Evolutionary conservation across 2,797 vertebrate genomes (phyloP).

Genomic region (Aulostomus chinensis): DNA sequence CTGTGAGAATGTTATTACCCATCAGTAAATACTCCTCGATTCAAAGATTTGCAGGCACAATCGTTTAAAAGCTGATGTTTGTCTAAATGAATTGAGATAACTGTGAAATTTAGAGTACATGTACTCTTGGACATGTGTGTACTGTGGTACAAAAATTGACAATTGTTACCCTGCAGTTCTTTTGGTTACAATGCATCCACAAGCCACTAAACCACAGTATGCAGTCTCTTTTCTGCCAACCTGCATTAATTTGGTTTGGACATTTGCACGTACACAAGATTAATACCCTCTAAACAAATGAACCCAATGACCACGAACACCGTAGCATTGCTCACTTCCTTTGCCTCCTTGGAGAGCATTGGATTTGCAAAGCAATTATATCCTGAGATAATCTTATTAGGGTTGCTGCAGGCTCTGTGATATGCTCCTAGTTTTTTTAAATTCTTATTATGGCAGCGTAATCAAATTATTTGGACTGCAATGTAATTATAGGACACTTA

Average conservation of each 20-base stretch:
- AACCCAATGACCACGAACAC: constrained; percentile 32
- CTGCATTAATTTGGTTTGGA: neutral
- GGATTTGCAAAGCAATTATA: constrained; percentile 39
- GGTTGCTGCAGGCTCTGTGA: constrained; percentile 15
- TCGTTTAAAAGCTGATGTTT: no score
- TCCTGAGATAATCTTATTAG: constrained; percentile 44
- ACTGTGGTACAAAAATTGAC: neutral
- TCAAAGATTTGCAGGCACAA: neutral
- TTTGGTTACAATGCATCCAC: neutral
- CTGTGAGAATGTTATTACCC: no score
- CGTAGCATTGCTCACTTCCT: constrained; percentile 26
- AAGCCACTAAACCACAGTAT: no score
- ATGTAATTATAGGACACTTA: neutral
- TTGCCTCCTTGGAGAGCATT: constrained; percentile 22
- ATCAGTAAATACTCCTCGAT: neutral
- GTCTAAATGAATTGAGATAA: no score
- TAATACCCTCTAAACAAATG: constrained; percentile 18
- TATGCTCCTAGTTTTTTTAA: constrained; percentile 10
- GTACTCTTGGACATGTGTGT: neutral
- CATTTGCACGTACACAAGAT: constrained; percentile 14
- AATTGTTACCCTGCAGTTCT: neutral
- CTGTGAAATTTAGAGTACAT: no score
- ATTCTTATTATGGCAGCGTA: constrained; percentile 4
- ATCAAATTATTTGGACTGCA: constrained; percentile 25
- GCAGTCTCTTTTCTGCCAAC: constrained; percentile 2